Evolutionary conservation across 2,797 vertebrate species (phyloP).

Genomic region (Lagorchestes hirsutus): DNA sequence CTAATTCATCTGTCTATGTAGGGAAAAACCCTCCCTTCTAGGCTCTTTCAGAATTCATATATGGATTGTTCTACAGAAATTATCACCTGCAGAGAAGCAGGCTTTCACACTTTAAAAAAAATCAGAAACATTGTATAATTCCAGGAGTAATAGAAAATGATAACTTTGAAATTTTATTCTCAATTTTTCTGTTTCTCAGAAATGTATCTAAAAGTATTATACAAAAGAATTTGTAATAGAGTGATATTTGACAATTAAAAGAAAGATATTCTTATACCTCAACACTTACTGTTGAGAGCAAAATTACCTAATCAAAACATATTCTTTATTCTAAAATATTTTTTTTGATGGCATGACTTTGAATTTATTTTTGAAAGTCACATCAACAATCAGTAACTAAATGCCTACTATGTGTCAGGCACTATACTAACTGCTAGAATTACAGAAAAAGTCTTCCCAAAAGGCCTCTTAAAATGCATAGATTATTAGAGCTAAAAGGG

Average conservation of each 20-base stretch:
- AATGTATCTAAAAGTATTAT: slow-evolving; percentile 20
- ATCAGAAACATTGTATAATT: slow-evolving; percentile 49
- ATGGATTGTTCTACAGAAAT: slow-evolving; percentile 61
- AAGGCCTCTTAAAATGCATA: background rate
- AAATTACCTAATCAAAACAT: background rate
- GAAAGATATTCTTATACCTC: background rate
- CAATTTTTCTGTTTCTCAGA: slow-evolving; percentile 53
- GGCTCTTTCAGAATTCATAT: slow-evolving; percentile 69
- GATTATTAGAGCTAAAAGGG: background rate
- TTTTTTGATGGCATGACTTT: background rate
- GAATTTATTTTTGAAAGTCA: background rate
- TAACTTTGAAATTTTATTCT: slow-evolving; percentile 64
- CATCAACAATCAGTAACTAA: background rate
- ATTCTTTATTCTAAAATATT: background rate
- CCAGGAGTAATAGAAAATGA: slow-evolving; percentile 54
- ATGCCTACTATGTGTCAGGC: background rate
- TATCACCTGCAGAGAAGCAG: slow-evolving; percentile 53
- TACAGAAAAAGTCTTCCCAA: background rate
- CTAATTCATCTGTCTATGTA: slow-evolving; percentile 77
- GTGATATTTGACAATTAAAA: slow-evolving; percentile 2
- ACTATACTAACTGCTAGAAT: background rate
- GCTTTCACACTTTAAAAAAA: slow-evolving; percentile 63
- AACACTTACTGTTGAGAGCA: background rate
- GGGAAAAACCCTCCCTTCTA: slow-evolving; percentile 59
- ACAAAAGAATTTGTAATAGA: slow-evolving; percentile 47